phyloP scores from a whole-genome alignment of 2,113 vertebrate species.

The Condylura cristata region DNA sequence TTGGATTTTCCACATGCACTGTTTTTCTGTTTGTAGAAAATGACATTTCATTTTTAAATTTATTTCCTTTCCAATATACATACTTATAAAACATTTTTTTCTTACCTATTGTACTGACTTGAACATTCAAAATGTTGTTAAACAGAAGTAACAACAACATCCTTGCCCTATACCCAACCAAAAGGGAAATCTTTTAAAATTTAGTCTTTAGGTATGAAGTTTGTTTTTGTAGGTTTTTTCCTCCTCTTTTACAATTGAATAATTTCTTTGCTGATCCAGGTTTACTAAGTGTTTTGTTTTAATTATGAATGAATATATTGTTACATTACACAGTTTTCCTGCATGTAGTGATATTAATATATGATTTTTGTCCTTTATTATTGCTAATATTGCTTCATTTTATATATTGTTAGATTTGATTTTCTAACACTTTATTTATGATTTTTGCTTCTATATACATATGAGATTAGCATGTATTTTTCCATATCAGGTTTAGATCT shows the following conservation, averaged over 20 bases:
- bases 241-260: neutral
- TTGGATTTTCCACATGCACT: neutral
- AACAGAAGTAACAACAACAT: constrained; percentile 6
- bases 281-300: constrained; percentile 27
- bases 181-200: neutral
- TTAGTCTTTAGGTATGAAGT: neutral
- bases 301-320: neutral
- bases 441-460: constrained; percentile 33
- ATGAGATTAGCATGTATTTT: constrained; percentile 42
- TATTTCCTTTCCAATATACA: neutral
- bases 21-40: neutral
- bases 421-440: constrained; percentile 26
- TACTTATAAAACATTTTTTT: neutral
- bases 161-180: neutral
- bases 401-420: neutral
- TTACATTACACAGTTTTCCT: neutral
- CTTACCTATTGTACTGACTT: neutral
- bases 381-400: neutral
- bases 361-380: neutral
- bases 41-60: neutral
- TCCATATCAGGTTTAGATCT: constrained; percentile 1
- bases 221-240: neutral
- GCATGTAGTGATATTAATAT: neutral
- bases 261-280: neutral
- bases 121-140: neutral